A percentile compares a stretch with the other conserved stretches of the same genome.
These are phyloP conservation scores for Pseudochirops corinnae DNA, from an alignment of 2,797 vertebrate genomes.

Conservation along the genomic window DNA sequence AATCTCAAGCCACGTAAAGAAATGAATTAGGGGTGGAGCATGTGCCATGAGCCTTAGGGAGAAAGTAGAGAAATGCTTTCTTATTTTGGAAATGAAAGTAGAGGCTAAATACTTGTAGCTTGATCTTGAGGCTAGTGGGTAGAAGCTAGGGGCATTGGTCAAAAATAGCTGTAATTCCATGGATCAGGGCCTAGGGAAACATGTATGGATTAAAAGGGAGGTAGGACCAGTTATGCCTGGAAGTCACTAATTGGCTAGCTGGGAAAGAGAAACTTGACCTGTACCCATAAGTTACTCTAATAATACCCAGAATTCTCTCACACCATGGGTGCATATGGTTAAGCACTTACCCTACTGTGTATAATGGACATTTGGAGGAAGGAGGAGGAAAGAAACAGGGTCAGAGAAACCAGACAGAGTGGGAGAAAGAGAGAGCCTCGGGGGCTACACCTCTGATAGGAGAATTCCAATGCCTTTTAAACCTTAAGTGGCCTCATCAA, in stretches of 20 bases:
- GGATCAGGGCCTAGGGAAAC: not conserved
- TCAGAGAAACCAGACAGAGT: not conserved
- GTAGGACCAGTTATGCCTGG: not conserved
- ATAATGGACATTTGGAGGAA: not conserved
- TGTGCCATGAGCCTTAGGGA: not conserved
- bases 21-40: not conserved
- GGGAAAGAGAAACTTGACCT: not conserved
- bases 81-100: not conserved
- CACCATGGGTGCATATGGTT: not conserved
- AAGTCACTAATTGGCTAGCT: not conserved
- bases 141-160: not conserved
- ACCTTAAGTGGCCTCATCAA: not conserved
- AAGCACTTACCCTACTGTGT: not conserved
- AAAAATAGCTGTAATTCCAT: not conserved
- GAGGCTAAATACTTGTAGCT: rapidly evolving
- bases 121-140: not conserved
- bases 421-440: not conserved
- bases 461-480: not conserved
- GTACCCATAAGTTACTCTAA: not conserved
- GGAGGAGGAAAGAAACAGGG: not conserved
- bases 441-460: not conserved
- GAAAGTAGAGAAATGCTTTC: not conserved
- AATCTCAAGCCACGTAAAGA: not conserved
- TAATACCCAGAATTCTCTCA: not conserved
- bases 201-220: not conserved